These are phyloP conservation scores for Shinisaurus crocodilurus DNA, from an alignment of 2,113 vertebrate species.

Conservation along the genomic window DNA sequence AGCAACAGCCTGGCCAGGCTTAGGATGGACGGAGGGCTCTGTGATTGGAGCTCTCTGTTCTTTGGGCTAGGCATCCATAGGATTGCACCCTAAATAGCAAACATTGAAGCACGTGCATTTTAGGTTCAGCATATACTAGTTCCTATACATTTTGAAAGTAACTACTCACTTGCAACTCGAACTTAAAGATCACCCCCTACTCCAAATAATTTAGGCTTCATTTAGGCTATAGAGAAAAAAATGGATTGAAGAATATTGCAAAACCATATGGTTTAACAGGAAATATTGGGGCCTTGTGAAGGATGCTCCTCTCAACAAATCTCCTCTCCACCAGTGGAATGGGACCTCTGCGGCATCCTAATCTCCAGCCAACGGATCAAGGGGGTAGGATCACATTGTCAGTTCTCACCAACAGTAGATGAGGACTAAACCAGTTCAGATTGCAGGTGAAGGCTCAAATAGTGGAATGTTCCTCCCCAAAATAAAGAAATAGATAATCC, in stretches of 20 bases:
- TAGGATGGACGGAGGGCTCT: too few species aligned
- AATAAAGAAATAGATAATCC: not conserved
- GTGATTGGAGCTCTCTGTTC: too few species aligned
- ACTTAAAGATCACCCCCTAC: not conserved
- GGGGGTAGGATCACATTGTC: not conserved
- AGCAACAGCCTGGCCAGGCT: too few species aligned
- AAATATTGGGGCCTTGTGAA: too few species aligned
- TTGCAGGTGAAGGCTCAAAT: not conserved
- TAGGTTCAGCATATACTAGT: not conserved
- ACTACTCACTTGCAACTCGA: not conserved
- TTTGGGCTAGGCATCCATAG: not conserved
- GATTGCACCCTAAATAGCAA: not conserved
- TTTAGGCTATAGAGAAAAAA: not conserved
- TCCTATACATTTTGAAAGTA: not conserved
- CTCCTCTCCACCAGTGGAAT: not conserved
- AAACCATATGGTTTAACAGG: not conserved
- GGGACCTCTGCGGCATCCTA: not conserved
- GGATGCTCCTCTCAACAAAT: too few species aligned
- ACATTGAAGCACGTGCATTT: not conserved
- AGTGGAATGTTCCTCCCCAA: not conserved
- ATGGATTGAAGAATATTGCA: not conserved
- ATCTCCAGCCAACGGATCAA: not conserved
- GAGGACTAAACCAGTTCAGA: not conserved
- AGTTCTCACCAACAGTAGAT: not conserved
- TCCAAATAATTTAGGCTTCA: not conserved